Evolutionary conservation across 2,797 vertebrate genomes (phyloP), one percentile per base, ranked within the genome.

Genomic region (Acanthurus leucopareius): DNA sequence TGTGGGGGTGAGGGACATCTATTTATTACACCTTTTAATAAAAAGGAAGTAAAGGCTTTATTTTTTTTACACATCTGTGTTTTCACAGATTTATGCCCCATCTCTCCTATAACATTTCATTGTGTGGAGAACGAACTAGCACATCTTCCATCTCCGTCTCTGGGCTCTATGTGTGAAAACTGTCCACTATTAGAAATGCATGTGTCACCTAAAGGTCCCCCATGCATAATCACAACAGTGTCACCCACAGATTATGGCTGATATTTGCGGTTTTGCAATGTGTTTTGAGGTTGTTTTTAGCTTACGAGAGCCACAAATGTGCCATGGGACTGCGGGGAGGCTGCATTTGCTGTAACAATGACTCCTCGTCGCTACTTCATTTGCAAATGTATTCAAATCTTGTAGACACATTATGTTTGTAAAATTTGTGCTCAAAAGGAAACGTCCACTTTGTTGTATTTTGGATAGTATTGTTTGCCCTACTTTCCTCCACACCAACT

Each of bases 371-470:
- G 63, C 63, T 35, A 22, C 78, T 87, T 80, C 48, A 65, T 87
- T 85, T 85, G 81, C 71, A 89, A 89, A 88, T 86, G 64, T 77
- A 87, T 87, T 88, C 83, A 85, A 90, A 90, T 88, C 82, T 73
- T 64, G 60, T 56, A 53, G 67, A 76, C 77, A 59, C 70, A 73
- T 82, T 45, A 64, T 66, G 78, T 84, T 77, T 78, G 57, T 80
- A 69, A 83, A 76, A 81, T 83, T 86, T 69, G 72, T 52, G 32
- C 68, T 82, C 70, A 56, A 75, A 82, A 72, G 71, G 75, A 83
- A 85, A 74, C 45, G 80, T 77, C 81, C 83, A 79, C 85, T 88
- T 86, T 85, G 81, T 89, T 87, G 79, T 84, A 51, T 84, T 86
- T 82, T 73, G 74, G 74, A 78, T 69, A 38, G 76, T 73, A 75